Conservation (phyloP, 1,140 invertebrate genomes). For the Drosophila bipectinata region DNA sequence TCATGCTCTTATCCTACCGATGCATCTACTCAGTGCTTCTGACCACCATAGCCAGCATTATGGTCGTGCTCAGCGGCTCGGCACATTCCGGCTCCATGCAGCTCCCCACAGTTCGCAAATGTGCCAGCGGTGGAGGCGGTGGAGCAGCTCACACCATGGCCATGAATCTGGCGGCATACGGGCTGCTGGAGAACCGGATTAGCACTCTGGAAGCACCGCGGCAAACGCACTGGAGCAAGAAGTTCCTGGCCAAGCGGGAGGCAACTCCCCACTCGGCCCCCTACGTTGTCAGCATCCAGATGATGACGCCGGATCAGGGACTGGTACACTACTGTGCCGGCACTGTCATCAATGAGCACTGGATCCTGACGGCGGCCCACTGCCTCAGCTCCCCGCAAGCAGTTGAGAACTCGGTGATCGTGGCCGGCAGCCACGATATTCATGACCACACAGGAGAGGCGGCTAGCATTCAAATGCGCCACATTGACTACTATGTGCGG, state of each 20-base stretch:
- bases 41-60: constrained; percentile 72
- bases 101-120: constrained; percentile 64
- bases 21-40: constrained; percentile 67
- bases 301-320: constrained; percentile 68
- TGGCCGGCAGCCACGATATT: constrained; percentile 78
- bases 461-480: constrained; percentile 64
- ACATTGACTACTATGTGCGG: constrained; percentile 70
- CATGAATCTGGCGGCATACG: constrained; percentile 55
- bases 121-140: constrained; percentile 23
- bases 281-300: constrained; percentile 81
- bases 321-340: constrained; percentile 81
- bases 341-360: constrained; percentile 78
- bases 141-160: constrained; percentile 55
- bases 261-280: constrained; percentile 79
- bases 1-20: constrained; percentile 72
- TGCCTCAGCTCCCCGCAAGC: constrained; percentile 67
- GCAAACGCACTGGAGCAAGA: constrained; percentile 70
- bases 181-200: constrained; percentile 72
- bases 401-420: constrained; percentile 72
- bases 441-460: constrained; percentile 56
- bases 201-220: constrained; percentile 61
- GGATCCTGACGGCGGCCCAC: constrained; percentile 82
- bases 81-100: constrained; percentile 50
- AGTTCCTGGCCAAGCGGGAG: constrained; percentile 77
- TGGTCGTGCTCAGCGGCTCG: constrained; percentile 67